Conservation (phyloP, 2,113 vertebrate species). For the Leiothrix lutea region DNA sequence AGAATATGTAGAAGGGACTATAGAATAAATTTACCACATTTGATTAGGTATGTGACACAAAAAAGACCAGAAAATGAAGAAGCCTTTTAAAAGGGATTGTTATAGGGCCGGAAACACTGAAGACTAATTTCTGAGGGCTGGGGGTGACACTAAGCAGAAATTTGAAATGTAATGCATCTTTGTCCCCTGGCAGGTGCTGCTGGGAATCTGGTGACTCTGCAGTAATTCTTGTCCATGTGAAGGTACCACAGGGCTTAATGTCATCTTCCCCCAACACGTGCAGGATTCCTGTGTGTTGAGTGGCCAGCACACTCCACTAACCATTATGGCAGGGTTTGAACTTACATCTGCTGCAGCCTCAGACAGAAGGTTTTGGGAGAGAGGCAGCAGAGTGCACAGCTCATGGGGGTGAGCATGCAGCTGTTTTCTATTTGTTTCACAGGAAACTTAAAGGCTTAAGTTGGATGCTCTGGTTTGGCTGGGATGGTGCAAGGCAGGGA, state of each 20-base stretch:
- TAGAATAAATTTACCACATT: background rate
- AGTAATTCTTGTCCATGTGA: background rate
- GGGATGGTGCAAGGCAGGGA: background rate
- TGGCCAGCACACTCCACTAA: background rate
- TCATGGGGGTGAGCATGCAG: background rate
- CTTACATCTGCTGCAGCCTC: background rate
- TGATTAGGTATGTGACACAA: background rate
- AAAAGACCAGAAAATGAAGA: background rate
- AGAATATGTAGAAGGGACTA: background rate
- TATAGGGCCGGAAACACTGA: background rate
- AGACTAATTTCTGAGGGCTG: background rate
- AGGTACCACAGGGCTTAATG: background rate
- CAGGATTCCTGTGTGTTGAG: background rate
- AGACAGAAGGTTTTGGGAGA: background rate
- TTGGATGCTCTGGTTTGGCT: background rate
- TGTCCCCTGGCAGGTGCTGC: background rate
- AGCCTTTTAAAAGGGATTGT: background rate
- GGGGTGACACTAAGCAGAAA: background rate
- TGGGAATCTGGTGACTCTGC: background rate
- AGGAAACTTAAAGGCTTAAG: background rate
- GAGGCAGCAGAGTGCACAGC: background rate
- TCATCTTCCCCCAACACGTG: rapidly evolving
- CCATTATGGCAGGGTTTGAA: background rate
- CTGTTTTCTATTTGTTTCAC: background rate
- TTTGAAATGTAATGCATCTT: background rate